Evolutionary conservation across 1,140 invertebrate genomes (phyloP).

Genomic region (Chrysomallon squamiferum): DNA sequence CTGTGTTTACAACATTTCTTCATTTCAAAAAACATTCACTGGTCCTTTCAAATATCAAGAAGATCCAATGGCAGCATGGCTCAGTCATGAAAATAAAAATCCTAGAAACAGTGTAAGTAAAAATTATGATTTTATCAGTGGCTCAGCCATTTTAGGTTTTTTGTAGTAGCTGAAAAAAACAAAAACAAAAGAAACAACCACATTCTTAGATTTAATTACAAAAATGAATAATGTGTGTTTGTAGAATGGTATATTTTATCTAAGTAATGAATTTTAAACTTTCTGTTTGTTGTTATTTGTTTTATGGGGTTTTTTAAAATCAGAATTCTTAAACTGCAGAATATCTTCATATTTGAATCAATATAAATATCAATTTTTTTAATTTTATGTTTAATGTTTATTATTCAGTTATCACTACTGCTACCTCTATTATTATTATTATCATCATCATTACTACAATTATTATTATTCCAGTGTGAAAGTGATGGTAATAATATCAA

Average conservation of each 20-base stretch:
- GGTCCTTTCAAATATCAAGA: conserved; percentile 60
- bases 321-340: neutral
- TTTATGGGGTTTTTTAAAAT: neutral
- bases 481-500: conserved; percentile 30
- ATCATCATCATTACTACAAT: too few relatives aligned
- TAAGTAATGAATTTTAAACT: neutral
- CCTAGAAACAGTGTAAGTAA: conserved; percentile 24
- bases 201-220: neutral
- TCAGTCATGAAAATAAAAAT: conserved; percentile 59
- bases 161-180: neutral
- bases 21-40: conserved; percentile 47
- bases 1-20: conserved; percentile 55
- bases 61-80: conserved; percentile 57
- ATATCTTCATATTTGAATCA: too few relatives aligned
- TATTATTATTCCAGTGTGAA: too few relatives aligned
- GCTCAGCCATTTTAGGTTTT: neutral
- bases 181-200: neutral
- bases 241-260: neutral
- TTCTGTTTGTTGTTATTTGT: neutral
- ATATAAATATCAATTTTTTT: too few relatives aligned
- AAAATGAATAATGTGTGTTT: neutral
- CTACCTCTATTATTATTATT: too few relatives aligned
- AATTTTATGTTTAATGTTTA: too few relatives aligned
- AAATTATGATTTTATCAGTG: neutral
- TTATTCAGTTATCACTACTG: too few relatives aligned